Evolutionary conservation across 2,888 invertebrate species (phyloP), one percentile per base, ranked within the genome.

Genomic region (Erynnis tages): DNA sequence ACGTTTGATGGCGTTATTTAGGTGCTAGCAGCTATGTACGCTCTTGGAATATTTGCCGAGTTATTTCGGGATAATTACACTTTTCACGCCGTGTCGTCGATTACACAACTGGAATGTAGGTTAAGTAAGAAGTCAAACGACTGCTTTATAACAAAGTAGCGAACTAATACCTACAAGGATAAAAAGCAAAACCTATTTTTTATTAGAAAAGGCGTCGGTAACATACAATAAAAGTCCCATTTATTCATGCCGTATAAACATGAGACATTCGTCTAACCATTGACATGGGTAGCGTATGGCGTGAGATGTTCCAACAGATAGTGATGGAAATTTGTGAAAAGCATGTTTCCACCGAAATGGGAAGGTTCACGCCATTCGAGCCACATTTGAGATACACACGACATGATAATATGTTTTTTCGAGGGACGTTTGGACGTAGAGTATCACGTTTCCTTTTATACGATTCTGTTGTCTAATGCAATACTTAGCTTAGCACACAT

Each of bases 1-100:
- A 52, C 69, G 72, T 71, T 69, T 79, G 79, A 82, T 76, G 76
- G 77, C 76, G 80, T 82, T 76, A 81, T 83, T 83, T 78, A 75
- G 76, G 76, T 77, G 79, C 77, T 69, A 63, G 68, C 62, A 69
- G 71, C 63, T 72, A 68, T 73, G 71, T 69, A 57, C 63, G 61
- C 60, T 65, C 62, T 68, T 67, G 67, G 66, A 67, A 44, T 56
- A 35, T 32, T 44, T 38, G 30, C 30, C 23, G 16, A 10, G 25
- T 43, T 53, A 55, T 46, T 54, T 44, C 27, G 29, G 11, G 44
- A 50, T 44, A 50, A 55, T 57, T 55, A 11, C 29, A 27, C 32
- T 47, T 50, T 55, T 53, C 35, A 54, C 54, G 41, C 54, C 34
- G 4, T 10, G 41, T 53, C 34, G 4, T 10, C n/a, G 7, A 19